A percentile compares a stretch with the other conserved stretches of the same genome.
phyloP scores from a whole-genome alignment of 1,140 invertebrate genomes.

The Papilio polyxenes region DNA sequence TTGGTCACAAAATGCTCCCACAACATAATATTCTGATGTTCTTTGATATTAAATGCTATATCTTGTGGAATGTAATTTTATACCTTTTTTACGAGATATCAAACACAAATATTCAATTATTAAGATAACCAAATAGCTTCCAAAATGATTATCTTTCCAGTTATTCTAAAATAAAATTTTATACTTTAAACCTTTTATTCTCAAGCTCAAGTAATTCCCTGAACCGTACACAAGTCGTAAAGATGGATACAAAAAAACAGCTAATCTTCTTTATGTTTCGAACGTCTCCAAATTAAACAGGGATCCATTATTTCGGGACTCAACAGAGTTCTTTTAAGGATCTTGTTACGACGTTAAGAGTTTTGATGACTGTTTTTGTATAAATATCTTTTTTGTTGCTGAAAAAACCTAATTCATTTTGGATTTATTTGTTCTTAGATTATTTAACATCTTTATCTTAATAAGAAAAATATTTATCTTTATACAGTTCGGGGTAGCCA shows the following conservation, averaged over 20 bases:
- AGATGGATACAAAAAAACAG: conserved; percentile 13
- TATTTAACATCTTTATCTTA: not conserved
- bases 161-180: too few relatives aligned
- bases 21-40: not conserved
- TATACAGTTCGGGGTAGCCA: too few relatives aligned
- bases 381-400: conserved; percentile 11
- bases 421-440: not conserved
- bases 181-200: not conserved
- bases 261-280: conserved; percentile 17
- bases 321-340: conserved; percentile 9
- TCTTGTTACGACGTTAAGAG: conserved; percentile 13
- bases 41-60: not conserved
- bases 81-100: not conserved
- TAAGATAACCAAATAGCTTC: too few relatives aligned
- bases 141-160: too few relatives aligned
- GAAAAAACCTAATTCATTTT: not conserved
- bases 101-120: not conserved
- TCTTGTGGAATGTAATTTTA: not conserved
- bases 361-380: conserved; percentile 1
- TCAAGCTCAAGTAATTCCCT: not conserved
- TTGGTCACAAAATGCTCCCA: not conserved
- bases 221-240: not conserved
- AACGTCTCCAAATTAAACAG: conserved; percentile 23
- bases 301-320: conserved; percentile 18
- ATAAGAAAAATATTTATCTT: too few relatives aligned